phyloP scores from a whole-genome alignment of 2,888 invertebrate genomes.

The Psylliodes chrysocephalus region DNA sequence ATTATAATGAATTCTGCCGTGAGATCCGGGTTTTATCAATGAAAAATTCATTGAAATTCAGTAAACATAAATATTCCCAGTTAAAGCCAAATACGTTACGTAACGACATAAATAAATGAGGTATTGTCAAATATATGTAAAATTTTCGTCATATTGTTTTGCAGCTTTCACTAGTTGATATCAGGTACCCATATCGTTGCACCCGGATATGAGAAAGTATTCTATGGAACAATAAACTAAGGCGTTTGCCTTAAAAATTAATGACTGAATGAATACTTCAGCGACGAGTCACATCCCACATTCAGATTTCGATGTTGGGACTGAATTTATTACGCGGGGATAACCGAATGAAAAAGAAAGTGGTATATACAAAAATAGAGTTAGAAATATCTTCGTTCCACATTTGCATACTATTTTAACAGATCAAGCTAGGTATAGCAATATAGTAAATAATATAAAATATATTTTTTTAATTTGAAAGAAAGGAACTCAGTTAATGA shows the following conservation, averaged over 20 bases:
- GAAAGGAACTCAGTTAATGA: too few species aligned
- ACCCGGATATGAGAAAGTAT: conserved; percentile 52
- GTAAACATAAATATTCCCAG: conserved; percentile 22
- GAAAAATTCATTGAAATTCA: conserved; percentile 34
- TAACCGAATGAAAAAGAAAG: too few species aligned
- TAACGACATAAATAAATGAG: conserved; percentile 31
- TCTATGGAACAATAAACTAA: conserved; percentile 22
- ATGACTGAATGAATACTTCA: conserved; percentile 14
- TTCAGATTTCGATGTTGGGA: not conserved
- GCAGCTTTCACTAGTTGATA: conserved; percentile 52
- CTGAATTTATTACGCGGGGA: not conserved
- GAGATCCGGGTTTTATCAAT: conserved; percentile 32
- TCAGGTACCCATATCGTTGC: conserved; percentile 53
- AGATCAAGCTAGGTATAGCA: too few species aligned
- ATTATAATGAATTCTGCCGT: not conserved
- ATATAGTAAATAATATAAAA: too few species aligned
- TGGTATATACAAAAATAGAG: too few species aligned
- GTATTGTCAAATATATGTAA: conserved; percentile 39
- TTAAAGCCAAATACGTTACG: conserved; percentile 34
- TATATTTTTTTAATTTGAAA: too few species aligned
- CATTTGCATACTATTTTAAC: too few species aligned
- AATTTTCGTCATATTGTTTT: conserved; percentile 39
- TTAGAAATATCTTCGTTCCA: too few species aligned
- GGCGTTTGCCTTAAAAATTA: conserved; percentile 20
- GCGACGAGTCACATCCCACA: not conserved